Conservation (phyloP, 2,113 vertebrate species). For the Ammospiza caudacuta region DNA sequence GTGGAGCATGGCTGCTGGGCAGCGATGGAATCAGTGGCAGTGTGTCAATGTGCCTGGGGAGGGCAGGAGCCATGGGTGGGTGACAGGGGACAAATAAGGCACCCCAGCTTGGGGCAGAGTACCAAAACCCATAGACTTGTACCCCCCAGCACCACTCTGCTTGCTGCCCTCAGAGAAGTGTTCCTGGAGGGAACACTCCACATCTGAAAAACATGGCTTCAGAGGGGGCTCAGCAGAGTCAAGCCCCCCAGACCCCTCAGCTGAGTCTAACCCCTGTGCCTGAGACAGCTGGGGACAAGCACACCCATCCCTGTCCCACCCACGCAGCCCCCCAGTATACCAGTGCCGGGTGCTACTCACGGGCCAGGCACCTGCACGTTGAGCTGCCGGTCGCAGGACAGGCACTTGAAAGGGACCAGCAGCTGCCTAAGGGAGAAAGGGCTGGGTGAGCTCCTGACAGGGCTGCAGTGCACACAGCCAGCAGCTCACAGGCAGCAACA, state of each 20-base stretch:
- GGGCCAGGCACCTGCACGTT: constrained; percentile 71
- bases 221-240: neutral
- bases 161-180: neutral
- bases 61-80: neutral
- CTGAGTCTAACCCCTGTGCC: neutral
- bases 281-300: neutral
- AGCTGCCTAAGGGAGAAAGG: neutral
- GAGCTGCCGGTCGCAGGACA: constrained; percentile 60
- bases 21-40: neutral
- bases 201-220: too few relatives aligned
- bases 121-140: neutral
- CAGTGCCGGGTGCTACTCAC: constrained; percentile 70
- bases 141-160: neutral
- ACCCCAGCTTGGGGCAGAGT: neutral
- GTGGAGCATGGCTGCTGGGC: neutral
- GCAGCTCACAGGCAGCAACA: neutral
- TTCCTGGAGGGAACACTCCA: neutral
- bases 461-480: neutral
- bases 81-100: neutral
- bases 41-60: neutral
- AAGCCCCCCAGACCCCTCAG: neutral
- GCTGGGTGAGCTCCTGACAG: neutral
- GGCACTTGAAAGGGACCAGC: neutral
- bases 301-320: neutral
- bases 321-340: accelerated